Evolutionary conservation across 2,797 vertebrate genomes (phyloP), one percentile per base, ranked within the genome.

Genomic region (Sternotherus odoratus): DNA sequence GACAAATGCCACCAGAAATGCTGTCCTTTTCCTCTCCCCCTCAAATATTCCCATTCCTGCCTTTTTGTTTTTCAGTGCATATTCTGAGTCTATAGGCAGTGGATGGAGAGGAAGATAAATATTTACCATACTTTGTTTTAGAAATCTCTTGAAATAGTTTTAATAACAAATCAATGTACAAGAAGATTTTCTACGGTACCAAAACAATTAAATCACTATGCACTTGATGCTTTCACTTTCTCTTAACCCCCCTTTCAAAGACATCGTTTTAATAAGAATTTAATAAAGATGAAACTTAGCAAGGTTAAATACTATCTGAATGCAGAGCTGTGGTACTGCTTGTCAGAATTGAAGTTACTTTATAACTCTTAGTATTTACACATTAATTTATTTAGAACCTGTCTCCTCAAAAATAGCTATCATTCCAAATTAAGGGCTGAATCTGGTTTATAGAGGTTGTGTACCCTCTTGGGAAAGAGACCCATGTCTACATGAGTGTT

Each of bases 131-230:
- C 79, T 83, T 81, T n/a, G 3, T 82, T 93, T 88, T 28, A 85
- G 83, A 87, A 75, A 69, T 83, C 48, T 89, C 79, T 84, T 39
- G 49, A 87, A 95, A 56, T 6, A 86, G 54, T 82, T 88, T 82
- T 66, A 2, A 10, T 79, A 4, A 74, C 85, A 60, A 74, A 81
- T 56, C 26, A 83, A 54, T 1, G 0, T 74, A 66, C 53, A 94
- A 33, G 57, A 75, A 77, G 78, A 72, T 15, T 7, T 23, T 0
- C 10, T 4, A 5, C 7, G 33, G 28, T n/a, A 30, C 26, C 43
- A 75, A 17, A 69, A 69, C 46, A 28, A 21, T 16, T 16, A 28
- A 7, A 75, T 43, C 43, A 48, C 4, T 28, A 12, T 84, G n/a
- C 24, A 33, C 85, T 56, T 91, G 78, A 91, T 80, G 51, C 84